A percentile compares a stretch with the other conserved stretches of the same genome.
These are phyloP conservation scores for Ptiloglossa arizonensis DNA, from an alignment of 1,140 invertebrate genomes.

Conservation along the genomic window DNA sequence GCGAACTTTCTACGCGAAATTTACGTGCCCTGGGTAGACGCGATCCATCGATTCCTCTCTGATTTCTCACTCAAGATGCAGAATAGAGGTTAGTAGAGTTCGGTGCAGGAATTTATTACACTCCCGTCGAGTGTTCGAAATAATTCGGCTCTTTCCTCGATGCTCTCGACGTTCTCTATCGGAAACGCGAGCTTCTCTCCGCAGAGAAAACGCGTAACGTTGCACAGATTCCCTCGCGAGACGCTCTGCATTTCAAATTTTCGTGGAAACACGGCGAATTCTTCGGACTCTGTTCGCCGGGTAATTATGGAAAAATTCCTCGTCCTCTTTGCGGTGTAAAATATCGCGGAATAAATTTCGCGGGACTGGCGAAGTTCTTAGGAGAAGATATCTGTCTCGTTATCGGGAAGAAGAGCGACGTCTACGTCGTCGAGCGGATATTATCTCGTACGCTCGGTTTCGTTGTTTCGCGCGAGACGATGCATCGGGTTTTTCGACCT, in stretches of 20 bases:
- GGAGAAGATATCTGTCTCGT: neutral
- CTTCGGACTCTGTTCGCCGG: neutral
- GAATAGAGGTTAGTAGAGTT: neutral
- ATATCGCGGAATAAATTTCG: neutral
- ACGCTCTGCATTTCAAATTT: slow-evolving; percentile 15
- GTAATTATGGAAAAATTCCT: slow-evolving; percentile 17
- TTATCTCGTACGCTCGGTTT: no score
- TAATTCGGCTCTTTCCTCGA: neutral
- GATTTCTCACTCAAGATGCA: neutral
- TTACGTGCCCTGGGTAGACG: neutral
- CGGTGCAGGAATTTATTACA: neutral
- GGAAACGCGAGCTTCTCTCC: neutral
- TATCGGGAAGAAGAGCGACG: neutral
- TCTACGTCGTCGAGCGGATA: neutral
- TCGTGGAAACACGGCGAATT: neutral
- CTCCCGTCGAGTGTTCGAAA: neutral
- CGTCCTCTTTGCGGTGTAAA: neutral
- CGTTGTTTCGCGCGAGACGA: no score
- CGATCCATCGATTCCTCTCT: neutral
- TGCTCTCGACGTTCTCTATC: neutral
- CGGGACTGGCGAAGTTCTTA: neutral
- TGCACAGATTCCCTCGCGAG: neutral
- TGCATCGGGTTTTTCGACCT: neutral
- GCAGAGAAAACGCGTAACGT: neutral
- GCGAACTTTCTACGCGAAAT: neutral